Conservation (phyloP, 2,888 invertebrate species). For the Linnaemya tessellans region DNA sequence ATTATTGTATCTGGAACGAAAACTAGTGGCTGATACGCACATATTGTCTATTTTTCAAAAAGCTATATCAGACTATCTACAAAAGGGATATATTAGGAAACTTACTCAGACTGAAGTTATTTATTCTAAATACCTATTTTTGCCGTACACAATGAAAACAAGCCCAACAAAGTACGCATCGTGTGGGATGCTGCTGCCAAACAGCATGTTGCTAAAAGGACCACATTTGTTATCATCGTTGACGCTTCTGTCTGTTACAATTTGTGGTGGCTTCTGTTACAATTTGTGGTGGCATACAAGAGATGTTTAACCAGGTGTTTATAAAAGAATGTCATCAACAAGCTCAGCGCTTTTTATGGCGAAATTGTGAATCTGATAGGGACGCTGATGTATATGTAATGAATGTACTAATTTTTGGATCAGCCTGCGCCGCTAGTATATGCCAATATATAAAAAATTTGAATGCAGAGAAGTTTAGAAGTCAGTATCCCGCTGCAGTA, state of each 20-base stretch:
- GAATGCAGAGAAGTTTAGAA: no score
- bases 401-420: no score
- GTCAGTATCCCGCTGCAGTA: no score
- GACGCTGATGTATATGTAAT: no score
- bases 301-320: constrained; percentile 39
- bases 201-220: neutral
- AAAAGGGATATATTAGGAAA: constrained; percentile 2
- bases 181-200: neutral
- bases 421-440: neutral
- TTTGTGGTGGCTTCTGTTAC: constrained; percentile 20
- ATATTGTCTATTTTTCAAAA: neutral
- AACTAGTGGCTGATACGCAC: neutral
- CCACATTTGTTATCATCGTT: neutral
- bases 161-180: no score
- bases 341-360: constrained; percentile 42
- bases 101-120: neutral
- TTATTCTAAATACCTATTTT: neutral
- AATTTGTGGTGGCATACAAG: constrained; percentile 20
- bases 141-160: no score
- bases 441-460: no score
- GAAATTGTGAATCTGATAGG: neutral
- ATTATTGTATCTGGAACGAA: constrained; percentile 20
- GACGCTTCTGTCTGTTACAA: no score
- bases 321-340: constrained; percentile 44
- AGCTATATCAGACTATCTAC: neutral